phyloP scores from a whole-genome alignment of 2,888 invertebrate genomes.

The Lottia gigantea region DNA sequence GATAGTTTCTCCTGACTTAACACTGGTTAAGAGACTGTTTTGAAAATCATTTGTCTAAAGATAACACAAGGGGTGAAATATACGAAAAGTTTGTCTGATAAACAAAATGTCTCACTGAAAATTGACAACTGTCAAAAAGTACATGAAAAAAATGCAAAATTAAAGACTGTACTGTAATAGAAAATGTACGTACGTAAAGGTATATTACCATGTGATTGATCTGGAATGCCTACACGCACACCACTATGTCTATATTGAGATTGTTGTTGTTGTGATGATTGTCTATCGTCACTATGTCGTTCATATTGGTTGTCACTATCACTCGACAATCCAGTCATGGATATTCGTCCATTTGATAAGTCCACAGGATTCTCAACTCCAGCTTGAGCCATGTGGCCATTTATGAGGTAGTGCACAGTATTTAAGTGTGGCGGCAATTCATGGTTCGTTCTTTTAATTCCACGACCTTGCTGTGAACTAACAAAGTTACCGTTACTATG shows the following conservation, averaged over 20 bases:
- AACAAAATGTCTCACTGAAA: slow-evolving; percentile 11
- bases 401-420: slow-evolving; percentile 28
- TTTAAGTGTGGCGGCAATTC: slow-evolving; percentile 21
- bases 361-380: slow-evolving; percentile 54
- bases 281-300: slow-evolving; percentile 4
- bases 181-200: slow-evolving; percentile 15
- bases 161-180: not conserved
- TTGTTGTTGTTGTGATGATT: not conserved
- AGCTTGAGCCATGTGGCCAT: slow-evolving; percentile 54
- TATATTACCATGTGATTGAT: slow-evolving; percentile 47
- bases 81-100: not conserved
- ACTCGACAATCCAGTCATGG: not conserved
- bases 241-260: slow-evolving; percentile 14
- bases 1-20: no score
- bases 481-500: slow-evolving; percentile 33
- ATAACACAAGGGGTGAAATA: no score
- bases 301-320: slow-evolving; percentile 11
- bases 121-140: not conserved
- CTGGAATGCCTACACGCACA: slow-evolving; percentile 51
- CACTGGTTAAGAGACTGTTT: no score
- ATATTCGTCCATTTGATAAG: slow-evolving; percentile 41
- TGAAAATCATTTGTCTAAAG: no score
- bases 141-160: slow-evolving; percentile 13
- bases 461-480: slow-evolving; percentile 37
- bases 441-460: slow-evolving; percentile 32